Percentiles rank a stretch among this genome's conserved stretches.
Conservation (phyloP, 1,140 invertebrate genomes). For the Halictus rubicundus region DNA sequence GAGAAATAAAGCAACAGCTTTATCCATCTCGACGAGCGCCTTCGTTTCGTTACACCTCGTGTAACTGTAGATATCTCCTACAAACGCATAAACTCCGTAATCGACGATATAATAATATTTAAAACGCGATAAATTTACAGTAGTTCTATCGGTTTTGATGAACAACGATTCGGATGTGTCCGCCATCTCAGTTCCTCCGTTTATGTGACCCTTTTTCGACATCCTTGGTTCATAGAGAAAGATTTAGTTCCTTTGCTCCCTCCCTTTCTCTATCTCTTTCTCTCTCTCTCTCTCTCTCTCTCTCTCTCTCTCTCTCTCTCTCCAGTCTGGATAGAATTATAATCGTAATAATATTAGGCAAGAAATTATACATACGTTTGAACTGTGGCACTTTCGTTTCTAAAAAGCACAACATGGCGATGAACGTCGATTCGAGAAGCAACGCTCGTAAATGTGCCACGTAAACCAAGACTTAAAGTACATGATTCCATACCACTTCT, state of each 20-base stretch:
- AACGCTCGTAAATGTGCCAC: not conserved
- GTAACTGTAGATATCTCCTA: too few species aligned
- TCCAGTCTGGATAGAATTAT: not conserved
- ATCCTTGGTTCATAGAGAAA: not conserved
- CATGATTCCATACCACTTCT: not conserved
- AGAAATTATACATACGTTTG: too few species aligned
- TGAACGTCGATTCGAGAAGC: not conserved
- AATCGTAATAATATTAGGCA: not conserved
- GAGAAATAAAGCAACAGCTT: too few species aligned
- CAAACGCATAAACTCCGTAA: too few species aligned
- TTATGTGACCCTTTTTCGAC: not conserved
- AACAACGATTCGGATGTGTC: not conserved
- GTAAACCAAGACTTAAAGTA: not conserved
- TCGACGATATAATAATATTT: constrained; percentile 6
- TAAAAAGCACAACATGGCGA: too few species aligned
- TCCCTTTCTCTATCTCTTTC: not conserved
- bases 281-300: not conserved
- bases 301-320: not conserved
- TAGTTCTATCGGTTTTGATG: not conserved
- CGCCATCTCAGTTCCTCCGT: not conserved
- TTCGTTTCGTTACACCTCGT: too few species aligned
- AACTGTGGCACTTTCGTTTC: too few species aligned
- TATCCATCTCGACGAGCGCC: too few species aligned
- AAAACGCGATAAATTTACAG: constrained; percentile 24
- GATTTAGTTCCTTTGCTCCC: not conserved